Percentiles rank a stretch among this genome's conserved stretches.
These are phyloP conservation scores for Hyperoplus lanceolatus DNA, from an alignment of 2,797 vertebrate species.

Conservation along the genomic window DNA sequence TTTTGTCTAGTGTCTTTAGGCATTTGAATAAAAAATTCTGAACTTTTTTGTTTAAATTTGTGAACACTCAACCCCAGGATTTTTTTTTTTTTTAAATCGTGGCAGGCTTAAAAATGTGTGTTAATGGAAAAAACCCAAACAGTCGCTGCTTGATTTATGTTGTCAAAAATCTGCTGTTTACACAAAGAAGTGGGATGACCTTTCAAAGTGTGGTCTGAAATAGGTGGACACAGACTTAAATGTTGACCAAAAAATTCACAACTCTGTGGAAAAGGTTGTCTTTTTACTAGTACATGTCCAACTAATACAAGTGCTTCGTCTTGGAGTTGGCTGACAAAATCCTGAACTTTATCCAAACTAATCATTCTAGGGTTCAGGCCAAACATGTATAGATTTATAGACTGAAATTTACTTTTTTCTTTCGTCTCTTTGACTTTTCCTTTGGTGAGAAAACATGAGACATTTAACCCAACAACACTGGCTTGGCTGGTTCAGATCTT, in stretches of 20 bases:
- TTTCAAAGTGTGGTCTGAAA: background rate
- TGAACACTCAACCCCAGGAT: background rate
- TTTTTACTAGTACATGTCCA: background rate
- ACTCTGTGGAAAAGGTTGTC: background rate
- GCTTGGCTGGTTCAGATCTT: too few species aligned
- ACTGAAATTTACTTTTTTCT: background rate
- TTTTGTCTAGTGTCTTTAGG: background rate
- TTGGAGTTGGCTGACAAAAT: background rate
- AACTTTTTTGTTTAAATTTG: background rate
- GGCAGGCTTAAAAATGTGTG: background rate
- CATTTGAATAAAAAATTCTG: background rate
- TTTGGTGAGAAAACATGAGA: background rate
- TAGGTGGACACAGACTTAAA: background rate
- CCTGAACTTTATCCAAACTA: background rate
- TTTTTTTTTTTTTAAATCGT: background rate
- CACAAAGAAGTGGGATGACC: background rate
- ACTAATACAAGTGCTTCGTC: background rate
- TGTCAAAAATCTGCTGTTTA: background rate
- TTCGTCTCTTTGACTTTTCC: background rate
- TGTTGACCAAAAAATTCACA: background rate
- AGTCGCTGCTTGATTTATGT: background rate
- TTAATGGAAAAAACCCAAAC: background rate
- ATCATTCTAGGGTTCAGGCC: background rate
- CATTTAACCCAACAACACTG: too few species aligned
- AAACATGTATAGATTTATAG: background rate